Evolutionary conservation across 2,113 vertebrate species (phyloP).

Genomic region (Bagarius yarrelli): DNA sequence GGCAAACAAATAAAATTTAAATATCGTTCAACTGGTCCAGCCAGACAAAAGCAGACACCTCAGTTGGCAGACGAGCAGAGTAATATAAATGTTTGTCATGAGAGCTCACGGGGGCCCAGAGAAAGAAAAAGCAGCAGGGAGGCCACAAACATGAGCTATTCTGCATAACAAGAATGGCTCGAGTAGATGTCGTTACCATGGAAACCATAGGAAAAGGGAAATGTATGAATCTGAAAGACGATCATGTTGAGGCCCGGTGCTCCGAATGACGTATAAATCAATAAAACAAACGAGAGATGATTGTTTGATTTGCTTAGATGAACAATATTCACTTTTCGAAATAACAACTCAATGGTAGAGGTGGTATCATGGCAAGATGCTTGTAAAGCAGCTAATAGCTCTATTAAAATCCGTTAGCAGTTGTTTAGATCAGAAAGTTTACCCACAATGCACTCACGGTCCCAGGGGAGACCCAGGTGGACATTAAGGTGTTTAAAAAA

Average conservation of each 20-base stretch:
- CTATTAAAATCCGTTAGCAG: too few relatives aligned
- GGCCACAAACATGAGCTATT: background rate
- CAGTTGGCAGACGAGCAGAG: conserved; percentile 31
- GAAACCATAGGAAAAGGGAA: conserved; percentile 41
- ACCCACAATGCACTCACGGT: too few relatives aligned
- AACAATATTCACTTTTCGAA: background rate
- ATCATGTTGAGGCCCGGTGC: background rate
- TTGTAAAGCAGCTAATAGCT: too few relatives aligned
- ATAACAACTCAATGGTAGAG: background rate
- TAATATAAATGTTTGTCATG: conserved; percentile 1
- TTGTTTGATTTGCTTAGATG: background rate
- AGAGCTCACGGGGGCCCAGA: conserved; percentile 10
- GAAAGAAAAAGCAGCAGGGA: conserved; percentile 20
- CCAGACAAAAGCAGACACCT: conserved; percentile 28
- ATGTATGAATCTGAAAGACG: background rate
- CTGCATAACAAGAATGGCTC: conserved; percentile 36
- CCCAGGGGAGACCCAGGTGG: too few relatives aligned
- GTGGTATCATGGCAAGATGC: too few relatives aligned
- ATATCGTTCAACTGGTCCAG: conserved; percentile 19
- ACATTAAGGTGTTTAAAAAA: too few relatives aligned
- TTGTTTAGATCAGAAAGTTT: too few relatives aligned
- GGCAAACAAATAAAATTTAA: conserved; percentile 42
- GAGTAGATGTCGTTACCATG: conserved; percentile 48
- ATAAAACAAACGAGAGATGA: background rate
- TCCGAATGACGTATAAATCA: conserved; percentile 1